Conservation (phyloP, 2,888 invertebrate genomes). For the Camptogramma bilineatum region DNA sequence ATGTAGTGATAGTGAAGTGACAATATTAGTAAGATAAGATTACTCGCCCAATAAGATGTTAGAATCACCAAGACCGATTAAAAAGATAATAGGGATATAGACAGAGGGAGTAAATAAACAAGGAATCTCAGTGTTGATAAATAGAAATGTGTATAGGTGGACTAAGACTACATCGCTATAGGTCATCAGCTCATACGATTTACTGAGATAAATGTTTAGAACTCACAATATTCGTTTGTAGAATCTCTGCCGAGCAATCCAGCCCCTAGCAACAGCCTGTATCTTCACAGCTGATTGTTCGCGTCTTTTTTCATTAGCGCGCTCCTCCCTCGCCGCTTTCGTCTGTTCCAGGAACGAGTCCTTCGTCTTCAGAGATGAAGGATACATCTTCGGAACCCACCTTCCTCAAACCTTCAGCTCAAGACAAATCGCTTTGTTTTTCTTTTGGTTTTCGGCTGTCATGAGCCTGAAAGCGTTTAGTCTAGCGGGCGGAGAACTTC, state of each 20-base stretch:
- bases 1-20: too few relatives aligned
- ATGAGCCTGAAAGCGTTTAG: constrained; percentile 41
- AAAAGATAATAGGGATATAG: not conserved
- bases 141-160: not conserved
- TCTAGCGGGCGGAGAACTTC: constrained; percentile 45
- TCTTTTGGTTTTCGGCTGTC: constrained; percentile 60
- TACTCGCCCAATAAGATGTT: not conserved
- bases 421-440: constrained; percentile 64
- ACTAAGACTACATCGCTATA: not conserved
- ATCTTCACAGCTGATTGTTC: constrained; percentile 91
- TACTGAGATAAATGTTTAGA: not conserved
- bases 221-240: constrained; percentile 89
- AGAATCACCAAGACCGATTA: not conserved
- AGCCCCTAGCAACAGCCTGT: constrained; percentile 91
- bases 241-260: constrained; percentile 88
- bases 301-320: constrained; percentile 92
- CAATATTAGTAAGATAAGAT: too few relatives aligned
- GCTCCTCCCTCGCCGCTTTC: constrained; percentile 95
- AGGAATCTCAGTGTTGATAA: not conserved
- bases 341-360: constrained; percentile 94
- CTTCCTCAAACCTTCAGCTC: constrained; percentile 27
- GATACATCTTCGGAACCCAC: constrained; percentile 65
- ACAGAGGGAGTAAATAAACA: not conserved
- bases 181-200: not conserved
- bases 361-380: constrained; percentile 86